These are phyloP conservation scores for Hesperia comma DNA, from an alignment of 2,888 invertebrate genomes.

Conservation along the genomic window DNA sequence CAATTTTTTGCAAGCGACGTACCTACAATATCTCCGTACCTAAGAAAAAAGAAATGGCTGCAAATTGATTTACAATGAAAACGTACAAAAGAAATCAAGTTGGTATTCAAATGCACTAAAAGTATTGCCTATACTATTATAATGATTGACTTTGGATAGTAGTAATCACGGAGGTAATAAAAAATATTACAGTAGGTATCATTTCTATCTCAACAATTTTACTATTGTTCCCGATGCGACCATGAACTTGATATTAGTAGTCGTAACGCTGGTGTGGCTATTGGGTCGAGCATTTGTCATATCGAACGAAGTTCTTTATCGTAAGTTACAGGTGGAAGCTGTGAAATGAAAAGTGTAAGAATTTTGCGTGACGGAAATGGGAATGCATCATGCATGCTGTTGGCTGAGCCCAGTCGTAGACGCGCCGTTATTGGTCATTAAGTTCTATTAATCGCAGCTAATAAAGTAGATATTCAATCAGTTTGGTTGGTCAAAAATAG, in stretches of 20 bases:
- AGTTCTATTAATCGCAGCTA: no score
- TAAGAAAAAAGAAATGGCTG: background rate
- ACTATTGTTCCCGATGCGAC: background rate
- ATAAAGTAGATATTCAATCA: no score
- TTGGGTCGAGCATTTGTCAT: no score
- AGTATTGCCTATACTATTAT: background rate
- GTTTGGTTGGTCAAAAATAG: no score
- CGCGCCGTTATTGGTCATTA: no score
- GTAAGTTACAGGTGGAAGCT: no score
- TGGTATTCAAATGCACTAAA: background rate
- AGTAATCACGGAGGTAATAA: background rate
- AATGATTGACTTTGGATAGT: background rate
- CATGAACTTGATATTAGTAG: background rate
- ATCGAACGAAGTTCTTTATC: no score
- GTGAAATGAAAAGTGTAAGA: no score
- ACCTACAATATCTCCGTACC: background rate
- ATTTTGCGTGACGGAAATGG: no score
- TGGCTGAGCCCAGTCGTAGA: no score
- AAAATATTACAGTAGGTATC: background rate
- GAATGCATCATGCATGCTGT: no score
- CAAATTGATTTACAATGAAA: conserved; percentile 16
- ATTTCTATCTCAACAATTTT: background rate
- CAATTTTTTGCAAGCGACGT: background rate
- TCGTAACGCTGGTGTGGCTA: no score
- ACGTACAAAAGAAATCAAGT: conserved; percentile 12